phyloP scores from a whole-genome alignment of 2,888 invertebrate species.

The Saturnia pavonia region DNA sequence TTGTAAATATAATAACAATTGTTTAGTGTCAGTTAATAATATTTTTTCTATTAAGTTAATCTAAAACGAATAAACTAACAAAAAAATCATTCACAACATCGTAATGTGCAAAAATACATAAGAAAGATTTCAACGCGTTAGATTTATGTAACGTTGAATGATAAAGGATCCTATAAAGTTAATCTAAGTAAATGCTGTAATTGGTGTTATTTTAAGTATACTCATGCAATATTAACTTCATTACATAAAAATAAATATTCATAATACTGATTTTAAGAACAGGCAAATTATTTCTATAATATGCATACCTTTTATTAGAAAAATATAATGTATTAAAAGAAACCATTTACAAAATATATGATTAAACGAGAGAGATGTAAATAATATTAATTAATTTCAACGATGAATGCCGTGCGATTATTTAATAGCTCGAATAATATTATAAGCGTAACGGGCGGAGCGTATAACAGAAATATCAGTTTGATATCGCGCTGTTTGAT shows the following conservation, averaged over 20 bases:
- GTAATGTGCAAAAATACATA: slow-evolving; percentile 21
- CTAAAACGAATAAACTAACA: background rate
- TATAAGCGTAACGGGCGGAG: slow-evolving; percentile 73
- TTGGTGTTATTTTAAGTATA: background rate
- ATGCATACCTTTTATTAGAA: slow-evolving; percentile 6
- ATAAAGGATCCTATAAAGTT: background rate
- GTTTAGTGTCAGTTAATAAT: background rate
- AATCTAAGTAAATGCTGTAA: background rate
- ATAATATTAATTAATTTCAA: slow-evolving; percentile 53
- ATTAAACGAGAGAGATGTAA: background rate
- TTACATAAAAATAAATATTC: background rate
- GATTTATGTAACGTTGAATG: slow-evolving; percentile 30
- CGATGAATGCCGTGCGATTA: slow-evolving; percentile 62
- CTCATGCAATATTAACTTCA: background rate
- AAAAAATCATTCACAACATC: background rate
- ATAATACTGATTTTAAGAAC: background rate
- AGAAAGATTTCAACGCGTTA: slow-evolving; percentile 57
- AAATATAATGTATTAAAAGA: slow-evolving; percentile 1
- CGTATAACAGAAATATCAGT: slow-evolving; percentile 74
- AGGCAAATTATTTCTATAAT: background rate
- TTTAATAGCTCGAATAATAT: slow-evolving; percentile 78
- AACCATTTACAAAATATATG: background rate
- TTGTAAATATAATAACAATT: background rate
- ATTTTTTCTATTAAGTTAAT: background rate
- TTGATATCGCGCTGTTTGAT: slow-evolving; percentile 77